Evolutionary conservation across 1,140 invertebrate genomes (phyloP), one percentile per base, ranked within the genome.

Genomic region (Drosophila prosaltans): DNA sequence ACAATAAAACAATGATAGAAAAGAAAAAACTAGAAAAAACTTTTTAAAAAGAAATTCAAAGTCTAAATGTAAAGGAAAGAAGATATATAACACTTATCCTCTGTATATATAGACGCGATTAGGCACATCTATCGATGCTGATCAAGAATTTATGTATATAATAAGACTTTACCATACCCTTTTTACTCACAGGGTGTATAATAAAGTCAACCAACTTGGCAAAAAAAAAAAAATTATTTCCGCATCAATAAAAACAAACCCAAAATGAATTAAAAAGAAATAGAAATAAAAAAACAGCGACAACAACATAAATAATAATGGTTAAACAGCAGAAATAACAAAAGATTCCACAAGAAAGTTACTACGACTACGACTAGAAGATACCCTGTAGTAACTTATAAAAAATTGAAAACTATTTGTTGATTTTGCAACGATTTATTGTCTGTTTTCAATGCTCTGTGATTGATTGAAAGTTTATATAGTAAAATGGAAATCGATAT

Each of bases 181-280:
- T 7, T 48, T 5, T 5, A 6, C 8, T 9, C 16, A 51, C 24
- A 21, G 57, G 3, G 30, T 24, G 30, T 16, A 63, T 55, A 72
- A 60, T 57, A 68, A 48, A 39, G 54, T 64, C 74, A 68, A 73
- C 32, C 61, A 41, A 8, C 61, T 8, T 30, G 61, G 16, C 16
- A 16, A 16, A 16, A 16, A 16, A 16, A 16, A 58, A 74, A 58
- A 74, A 66, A 76, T 76, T 69, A 71, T 77, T 86, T 86, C 82
- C 82, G 82, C 72, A 80, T 74, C 69, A 65, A 86, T 85, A 81
- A 83, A 83, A 71, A 55, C 32, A 36, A 36, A 2, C 32, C 32
- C 3, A 61, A 30, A 55, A 24, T 10, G 63, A 39, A 59, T 16
- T 28, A 30, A 39, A 61, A n/a, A 26, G 21, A 65, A 59, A 72